These are phyloP conservation scores for Botia almorhae DNA, from an alignment of 2,797 vertebrate genomes.

Conservation along the genomic window DNA sequence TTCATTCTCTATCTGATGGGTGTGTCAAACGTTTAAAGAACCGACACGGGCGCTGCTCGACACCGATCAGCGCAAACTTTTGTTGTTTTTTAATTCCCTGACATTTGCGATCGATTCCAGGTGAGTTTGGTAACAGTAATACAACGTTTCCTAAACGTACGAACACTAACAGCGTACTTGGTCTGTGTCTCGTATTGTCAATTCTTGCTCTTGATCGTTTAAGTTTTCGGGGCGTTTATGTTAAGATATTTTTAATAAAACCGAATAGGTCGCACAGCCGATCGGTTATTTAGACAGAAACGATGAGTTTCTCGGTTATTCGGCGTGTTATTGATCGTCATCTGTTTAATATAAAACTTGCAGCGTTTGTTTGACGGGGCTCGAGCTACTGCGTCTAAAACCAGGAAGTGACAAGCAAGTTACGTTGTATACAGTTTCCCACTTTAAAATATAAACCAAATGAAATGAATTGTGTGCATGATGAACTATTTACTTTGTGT, in stretches of 20 bases:
- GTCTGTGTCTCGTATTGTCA: no score
- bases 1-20: constrained; percentile 27
- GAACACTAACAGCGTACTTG: no score
- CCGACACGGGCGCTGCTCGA: constrained; percentile 24
- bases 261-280: not conserved
- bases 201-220: no score
- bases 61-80: constrained; percentile 18
- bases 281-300: constrained; percentile 3
- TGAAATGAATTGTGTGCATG: not conserved
- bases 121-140: constrained; percentile 50
- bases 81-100: not conserved
- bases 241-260: no score
- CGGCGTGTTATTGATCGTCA: no score
- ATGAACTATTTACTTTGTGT: not conserved
- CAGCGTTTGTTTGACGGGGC: not conserved
- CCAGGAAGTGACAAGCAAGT: not conserved
- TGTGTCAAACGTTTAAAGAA: constrained; percentile 44
- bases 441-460: not conserved
- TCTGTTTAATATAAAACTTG: no score
- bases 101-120: constrained; percentile 26
- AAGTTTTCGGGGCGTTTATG: no score
- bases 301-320: no score
- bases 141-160: not conserved
- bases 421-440: not conserved
- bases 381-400: not conserved